Evolutionary conservation across 2,888 invertebrate species (phyloP), one percentile per base, ranked within the genome.

Genomic region (Drosophila nigricruria): DNA sequence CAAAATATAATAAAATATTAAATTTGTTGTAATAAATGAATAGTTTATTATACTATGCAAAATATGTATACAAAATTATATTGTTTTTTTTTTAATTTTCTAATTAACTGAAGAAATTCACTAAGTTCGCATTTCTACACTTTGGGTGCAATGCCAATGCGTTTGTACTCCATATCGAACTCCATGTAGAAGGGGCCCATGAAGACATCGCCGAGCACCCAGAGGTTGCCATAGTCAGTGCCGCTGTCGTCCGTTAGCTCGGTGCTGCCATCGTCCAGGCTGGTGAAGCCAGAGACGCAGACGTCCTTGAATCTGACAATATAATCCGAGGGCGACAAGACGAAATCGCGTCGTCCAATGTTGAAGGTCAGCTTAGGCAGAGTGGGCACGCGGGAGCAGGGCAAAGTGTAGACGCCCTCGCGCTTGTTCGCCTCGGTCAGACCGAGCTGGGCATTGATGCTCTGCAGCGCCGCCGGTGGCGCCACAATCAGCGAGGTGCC

Each of bases 131-230:
- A 16, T 1, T 1, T 10, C 30, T 42, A 56, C 20, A n/a, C 2
- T 32, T 93, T 93, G 93, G 84, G 92, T 93, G 98, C 98, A 93
- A 98, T 97, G 70, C 98, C 98, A 82, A 99, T 94, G 60, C 97
- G 95, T 88, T 95, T 94, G 91, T 97, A 96, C 71, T 94, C 96
- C 92, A 96, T 93, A 94, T 99, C 98, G 93, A 98, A 99, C 94
- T 97, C 97, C 0, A 98, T 97, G 94, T 98, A 99, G 94, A 95
- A 98, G 89, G 95, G 95, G 52, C 98, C 98, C 92, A 99, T 97
- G 93, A 98, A 99, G 73, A 98, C 97, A 93, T 98, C 98, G 67
- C 98, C 98, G 75, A 99, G 94, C 93, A 99, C 98, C 99, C 99
- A 99, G 81, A 98, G 94, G 9, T 52, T 49, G 38, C 27, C 18